phyloP scores from a whole-genome alignment of 2,888 invertebrate genomes.

The Ctena decussata region DNA sequence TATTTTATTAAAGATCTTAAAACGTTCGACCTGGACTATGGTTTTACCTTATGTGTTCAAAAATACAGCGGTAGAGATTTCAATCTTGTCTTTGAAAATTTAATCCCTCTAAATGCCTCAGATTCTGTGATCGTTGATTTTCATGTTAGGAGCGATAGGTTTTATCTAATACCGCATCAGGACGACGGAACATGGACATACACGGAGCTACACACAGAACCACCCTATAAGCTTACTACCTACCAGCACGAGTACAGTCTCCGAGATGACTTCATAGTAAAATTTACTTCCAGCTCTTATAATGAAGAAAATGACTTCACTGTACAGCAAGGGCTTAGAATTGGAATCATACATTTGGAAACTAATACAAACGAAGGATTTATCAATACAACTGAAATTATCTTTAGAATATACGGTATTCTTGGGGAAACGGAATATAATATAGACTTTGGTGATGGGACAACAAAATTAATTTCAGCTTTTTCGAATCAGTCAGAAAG shows the following conservation, averaged over 20 bases:
- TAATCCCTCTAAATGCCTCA: constrained; percentile 50
- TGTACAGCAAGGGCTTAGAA: constrained; percentile 22
- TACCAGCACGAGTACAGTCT: constrained; percentile 36
- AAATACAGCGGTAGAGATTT: constrained; percentile 39
- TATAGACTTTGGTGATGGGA: constrained; percentile 41
- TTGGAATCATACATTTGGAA: constrained; percentile 61
- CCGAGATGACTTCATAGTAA: constrained; percentile 52
- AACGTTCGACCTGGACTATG: constrained; percentile 43
- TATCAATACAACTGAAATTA: constrained; percentile 38
- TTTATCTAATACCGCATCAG: constrained; percentile 41
- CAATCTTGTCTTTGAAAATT: constrained; percentile 27
- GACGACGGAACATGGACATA: constrained; percentile 36
- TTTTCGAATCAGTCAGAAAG: constrained; percentile 26
- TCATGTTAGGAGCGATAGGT: constrained; percentile 50
- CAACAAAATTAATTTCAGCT: constrained; percentile 26
- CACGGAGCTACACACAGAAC: constrained; percentile 18
- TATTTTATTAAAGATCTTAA: constrained; percentile 45
- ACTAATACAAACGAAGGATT: constrained; percentile 37
- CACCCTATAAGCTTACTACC: constrained; percentile 34
- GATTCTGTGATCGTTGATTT: constrained; percentile 58
- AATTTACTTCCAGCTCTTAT: constrained; percentile 21
- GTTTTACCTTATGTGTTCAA: constrained; percentile 36
- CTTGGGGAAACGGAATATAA: constrained; percentile 38
- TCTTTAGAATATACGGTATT: constrained; percentile 55
- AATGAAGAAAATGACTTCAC: constrained; percentile 33